Evolutionary conservation across 2,888 invertebrate genomes (phyloP).

Genomic region (Julus scandinavius): DNA sequence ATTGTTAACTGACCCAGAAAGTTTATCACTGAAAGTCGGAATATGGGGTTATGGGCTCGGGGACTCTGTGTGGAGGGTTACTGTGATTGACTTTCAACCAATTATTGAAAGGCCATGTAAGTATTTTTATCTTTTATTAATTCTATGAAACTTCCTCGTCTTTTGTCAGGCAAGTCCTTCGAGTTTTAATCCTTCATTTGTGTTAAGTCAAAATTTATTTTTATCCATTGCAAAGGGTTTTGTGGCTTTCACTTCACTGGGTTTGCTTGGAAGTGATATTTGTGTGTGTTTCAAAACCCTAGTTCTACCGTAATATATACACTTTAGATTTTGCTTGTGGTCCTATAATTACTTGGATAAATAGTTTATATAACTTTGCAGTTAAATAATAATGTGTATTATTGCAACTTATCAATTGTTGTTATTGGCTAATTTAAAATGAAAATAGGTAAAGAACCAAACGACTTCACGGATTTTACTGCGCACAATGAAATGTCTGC

Average conservation of each 20-base stretch:
- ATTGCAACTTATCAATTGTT: not conserved
- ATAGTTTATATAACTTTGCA: too few relatives aligned
- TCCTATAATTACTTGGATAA: too few relatives aligned
- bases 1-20: constrained; percentile 56
- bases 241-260: too few relatives aligned
- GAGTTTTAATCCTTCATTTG: too few relatives aligned
- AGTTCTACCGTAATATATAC: too few relatives aligned
- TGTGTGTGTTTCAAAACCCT: too few relatives aligned
- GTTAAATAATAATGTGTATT: not conserved
- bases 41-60: constrained; percentile 56
- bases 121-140: not conserved
- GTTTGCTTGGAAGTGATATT: too few relatives aligned
- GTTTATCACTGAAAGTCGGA: constrained; percentile 57
- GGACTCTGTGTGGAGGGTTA: constrained; percentile 54
- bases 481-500: constrained; percentile 55
- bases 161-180: too few relatives aligned
- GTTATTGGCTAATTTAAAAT: not conserved
- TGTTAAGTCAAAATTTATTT: too few relatives aligned
- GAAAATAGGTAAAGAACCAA: constrained; percentile 54
- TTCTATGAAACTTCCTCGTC: too few relatives aligned
- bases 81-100: constrained; percentile 56
- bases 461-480: constrained; percentile 55
- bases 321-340: too few relatives aligned
- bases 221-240: too few relatives aligned
- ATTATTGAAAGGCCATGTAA: constrained; percentile 54